phyloP scores from a whole-genome alignment of 2,888 invertebrate species.

The Dicycla oo region DNA sequence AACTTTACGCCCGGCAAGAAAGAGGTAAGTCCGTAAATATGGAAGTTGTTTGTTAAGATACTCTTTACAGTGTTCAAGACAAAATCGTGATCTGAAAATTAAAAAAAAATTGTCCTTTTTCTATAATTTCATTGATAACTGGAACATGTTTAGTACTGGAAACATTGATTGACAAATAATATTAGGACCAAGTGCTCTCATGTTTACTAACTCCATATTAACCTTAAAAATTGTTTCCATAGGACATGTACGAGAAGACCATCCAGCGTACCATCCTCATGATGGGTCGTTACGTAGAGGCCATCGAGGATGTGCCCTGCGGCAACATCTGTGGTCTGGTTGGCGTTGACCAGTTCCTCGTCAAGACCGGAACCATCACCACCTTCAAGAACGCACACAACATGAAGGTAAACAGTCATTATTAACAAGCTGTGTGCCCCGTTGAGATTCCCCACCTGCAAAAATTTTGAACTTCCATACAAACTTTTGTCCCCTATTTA shows the following conservation, averaged over 20 bases:
- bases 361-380: constrained; percentile 99
- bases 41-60: not conserved
- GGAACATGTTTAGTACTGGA: not conserved
- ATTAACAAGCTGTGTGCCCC: not conserved
- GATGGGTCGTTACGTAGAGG: constrained; percentile 99
- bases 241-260: constrained; percentile 99
- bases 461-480: not conserved
- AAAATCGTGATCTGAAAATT: not conserved
- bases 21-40: constrained; percentile 88
- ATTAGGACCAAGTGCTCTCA: not conserved
- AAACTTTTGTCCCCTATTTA: not conserved
- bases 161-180: not conserved
- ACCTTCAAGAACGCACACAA: constrained; percentile 99
- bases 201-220: not conserved
- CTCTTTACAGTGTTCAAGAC: not conserved
- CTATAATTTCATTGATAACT: not conserved
- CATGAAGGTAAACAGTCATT: constrained; percentile 93
- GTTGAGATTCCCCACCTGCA: not conserved
- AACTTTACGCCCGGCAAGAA: constrained; percentile 99
- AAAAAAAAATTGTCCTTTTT: no score
- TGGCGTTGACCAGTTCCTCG: constrained; percentile 99
- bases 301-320: constrained; percentile 99
- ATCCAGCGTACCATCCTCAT: constrained; percentile 99
- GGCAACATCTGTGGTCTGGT: constrained; percentile 99
- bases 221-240: constrained; percentile 3